Base-by-base conservation (phyloP, 2,797 vertebrate genomes). In the Helarctos malayanus region DNA sequence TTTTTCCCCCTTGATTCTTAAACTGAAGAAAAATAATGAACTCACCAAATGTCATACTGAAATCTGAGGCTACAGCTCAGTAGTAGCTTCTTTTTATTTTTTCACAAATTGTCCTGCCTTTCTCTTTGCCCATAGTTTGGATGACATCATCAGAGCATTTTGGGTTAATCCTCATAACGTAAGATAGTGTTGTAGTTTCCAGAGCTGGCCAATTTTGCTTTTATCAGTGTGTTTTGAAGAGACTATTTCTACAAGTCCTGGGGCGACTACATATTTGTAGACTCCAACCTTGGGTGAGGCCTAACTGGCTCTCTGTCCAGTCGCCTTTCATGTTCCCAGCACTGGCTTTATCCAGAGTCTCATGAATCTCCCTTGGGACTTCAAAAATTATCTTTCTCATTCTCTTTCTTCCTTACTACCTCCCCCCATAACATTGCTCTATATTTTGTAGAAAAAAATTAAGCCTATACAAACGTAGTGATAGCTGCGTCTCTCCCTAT, bases 141-240 rank as follows among this genome's bases (percentile, higher is more conserved):
- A 69, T 3, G 8, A 84, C 14, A 15, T 73, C 23, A 38, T 83
- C 29, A 59, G 19, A 88, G 41, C 25, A 65, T 5, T 73, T 38
- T 57, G 19, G 18, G 19, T 76, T 69, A 79, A 76, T 91, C 15
- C 9, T 11, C 16, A 4, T 23, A 49, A 27, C 21, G 8, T 38
- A 35, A 45, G 13, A 27, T 15, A 86, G 4, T 7, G 18, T 11
- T 25, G 14, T 25, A 4, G 54, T 54, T 59, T 79, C 41, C 71
- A 85, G 45, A 82, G 35, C 35, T 65, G 52, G 18, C 5, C 29
- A 57, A 0, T 76, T 88, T 41, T 81, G 25, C 32, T 91, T 91
- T 84, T 45, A 88, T 78, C 32, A 52, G 56, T 35, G 27, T 63
- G 7, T 61, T 89, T 49, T 91, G 19, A 95, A 94, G 71, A 79